Evolutionary conservation across 1,140 invertebrate species (phyloP).

Genomic region (Chrysoperla carnea): DNA sequence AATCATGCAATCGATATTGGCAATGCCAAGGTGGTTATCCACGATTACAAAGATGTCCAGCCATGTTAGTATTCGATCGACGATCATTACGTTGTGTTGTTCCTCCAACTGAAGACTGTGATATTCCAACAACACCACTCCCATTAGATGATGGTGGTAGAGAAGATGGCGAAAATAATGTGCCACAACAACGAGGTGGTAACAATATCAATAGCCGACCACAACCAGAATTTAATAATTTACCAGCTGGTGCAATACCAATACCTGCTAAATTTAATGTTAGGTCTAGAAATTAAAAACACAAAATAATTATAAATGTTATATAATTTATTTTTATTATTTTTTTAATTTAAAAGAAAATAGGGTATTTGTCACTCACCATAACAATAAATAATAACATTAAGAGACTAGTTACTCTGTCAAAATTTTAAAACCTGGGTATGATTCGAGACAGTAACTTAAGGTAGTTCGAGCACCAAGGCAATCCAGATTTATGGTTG

Average conservation of each 20-base stretch:
- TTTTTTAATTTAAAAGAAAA: neutral
- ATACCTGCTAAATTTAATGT: slow-evolving; percentile 13
- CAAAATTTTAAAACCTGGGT: too few species aligned
- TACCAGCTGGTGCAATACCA: slow-evolving; percentile 19
- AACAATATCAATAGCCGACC: slow-evolving; percentile 11
- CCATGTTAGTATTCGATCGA: slow-evolving; percentile 78
- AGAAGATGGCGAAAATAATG: slow-evolving; percentile 14
- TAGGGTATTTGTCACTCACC: neutral
- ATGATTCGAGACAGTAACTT: too few species aligned
- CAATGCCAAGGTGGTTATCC: slow-evolving; percentile 86
- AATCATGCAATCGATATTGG: slow-evolving; percentile 87
- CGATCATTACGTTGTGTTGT: slow-evolving; percentile 67
- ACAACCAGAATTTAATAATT: slow-evolving; percentile 11
- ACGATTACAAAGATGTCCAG: slow-evolving; percentile 71
- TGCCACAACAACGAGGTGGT: slow-evolving; percentile 8
- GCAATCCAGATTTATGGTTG: too few species aligned
- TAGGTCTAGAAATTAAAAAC: slow-evolving; percentile 10
- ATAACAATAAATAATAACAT: too few species aligned
- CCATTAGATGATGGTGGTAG: slow-evolving; percentile 34
- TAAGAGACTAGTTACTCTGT: too few species aligned
- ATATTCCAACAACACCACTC: slow-evolving; percentile 57
- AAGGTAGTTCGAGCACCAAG: too few species aligned
- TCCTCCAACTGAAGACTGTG: slow-evolving; percentile 74
- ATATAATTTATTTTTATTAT: neutral
- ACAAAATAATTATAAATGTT: neutral